These are phyloP conservation scores for Heterodera schachtii DNA, from an alignment of 1,140 invertebrate genomes.

Conservation along the genomic window DNA sequence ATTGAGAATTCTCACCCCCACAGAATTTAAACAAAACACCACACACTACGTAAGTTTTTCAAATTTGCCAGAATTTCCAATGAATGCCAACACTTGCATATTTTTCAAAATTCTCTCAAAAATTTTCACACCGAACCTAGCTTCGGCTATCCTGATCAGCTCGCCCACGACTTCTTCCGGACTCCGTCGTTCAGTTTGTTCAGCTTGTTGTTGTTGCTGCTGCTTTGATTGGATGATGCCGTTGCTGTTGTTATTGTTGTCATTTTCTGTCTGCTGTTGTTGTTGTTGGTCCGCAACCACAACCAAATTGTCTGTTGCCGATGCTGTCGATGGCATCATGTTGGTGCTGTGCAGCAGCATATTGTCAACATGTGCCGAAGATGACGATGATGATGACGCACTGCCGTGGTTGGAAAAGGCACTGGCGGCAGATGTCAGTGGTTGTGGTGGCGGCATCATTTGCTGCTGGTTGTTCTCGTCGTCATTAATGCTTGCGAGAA, in stretches of 20 bases:
- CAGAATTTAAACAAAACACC: too few relatives aligned
- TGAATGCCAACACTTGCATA: not conserved
- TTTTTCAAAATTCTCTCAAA: not conserved
- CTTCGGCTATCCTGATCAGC: conserved; percentile 21
- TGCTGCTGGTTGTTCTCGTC: too few relatives aligned
- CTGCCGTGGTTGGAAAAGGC: not conserved
- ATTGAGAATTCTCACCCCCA: not conserved
- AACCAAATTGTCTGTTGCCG: too few relatives aligned
- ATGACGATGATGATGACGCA: too few relatives aligned
- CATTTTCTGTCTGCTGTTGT: not conserved
- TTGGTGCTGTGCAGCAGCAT: too few relatives aligned
- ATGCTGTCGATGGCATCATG: too few relatives aligned
- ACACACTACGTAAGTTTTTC: not conserved
- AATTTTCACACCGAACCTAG: conserved; percentile 4
- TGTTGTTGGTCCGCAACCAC: too few relatives aligned
- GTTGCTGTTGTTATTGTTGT: not conserved
- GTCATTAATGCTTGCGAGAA: not conserved
- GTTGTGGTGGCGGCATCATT: not conserved
- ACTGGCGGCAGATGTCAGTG: not conserved
- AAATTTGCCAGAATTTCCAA: not conserved
- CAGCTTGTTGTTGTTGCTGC: conserved; percentile 1
- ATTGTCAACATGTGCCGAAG: too few relatives aligned
- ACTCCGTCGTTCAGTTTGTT: not conserved
- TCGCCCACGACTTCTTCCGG: conserved; percentile 9
- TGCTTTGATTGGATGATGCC: not conserved